Evolutionary conservation across 2,888 invertebrate species (phyloP), one percentile per base, ranked within the genome.

Genomic region (Acanthosoma haemorrhoidale): DNA sequence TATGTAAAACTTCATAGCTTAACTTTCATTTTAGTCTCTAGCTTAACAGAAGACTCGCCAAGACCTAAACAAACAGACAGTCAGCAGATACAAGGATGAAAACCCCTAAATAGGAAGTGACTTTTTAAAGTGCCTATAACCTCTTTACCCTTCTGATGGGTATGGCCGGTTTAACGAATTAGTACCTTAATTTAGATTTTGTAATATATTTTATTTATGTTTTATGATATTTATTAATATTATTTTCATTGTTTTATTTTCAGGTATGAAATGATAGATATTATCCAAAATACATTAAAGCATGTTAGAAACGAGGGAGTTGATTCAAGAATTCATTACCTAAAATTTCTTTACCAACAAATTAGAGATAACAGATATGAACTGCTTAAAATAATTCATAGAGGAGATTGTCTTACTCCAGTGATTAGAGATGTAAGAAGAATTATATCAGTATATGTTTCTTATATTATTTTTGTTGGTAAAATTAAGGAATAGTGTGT

Each of bases 281-380:
- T 51, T 9, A 66, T 71, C 15, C 6, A 34, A 13, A 70, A 31
- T 39, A 70, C 66, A 41, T 15, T 75, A 9, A 71, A 74, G n/a
- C 70, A 75, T 59, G 72, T 74, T 16, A 75, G 74, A 64, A 91
- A 94, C 77, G 94, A 95, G 77, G 91, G 90, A 75, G 83, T 89
- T 2, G 90, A 89, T 77, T 90, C 95, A 21, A 85, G 91, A 71
- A 83, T 89, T 0, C 87, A 88, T 78, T 91, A 90, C 0, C 83
- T 95, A 72, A 84, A 84, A 18, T 85, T 90, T 77, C 80, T 95
- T 71, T 85, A 88, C 36, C 25, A 60, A 9, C 38, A 38, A 38
- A 18, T 73, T 11, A 64, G 63, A 41, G 29, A 64, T n/a, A 38
- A 60, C 59, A 6, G 57, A 11, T 13, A 8, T 63, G 38, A 57